These are phyloP conservation scores for Tethya wilhelma DNA, from an alignment of 37 sponge, comb jelly and placozoan genomes.

Conservation along the genomic window DNA sequence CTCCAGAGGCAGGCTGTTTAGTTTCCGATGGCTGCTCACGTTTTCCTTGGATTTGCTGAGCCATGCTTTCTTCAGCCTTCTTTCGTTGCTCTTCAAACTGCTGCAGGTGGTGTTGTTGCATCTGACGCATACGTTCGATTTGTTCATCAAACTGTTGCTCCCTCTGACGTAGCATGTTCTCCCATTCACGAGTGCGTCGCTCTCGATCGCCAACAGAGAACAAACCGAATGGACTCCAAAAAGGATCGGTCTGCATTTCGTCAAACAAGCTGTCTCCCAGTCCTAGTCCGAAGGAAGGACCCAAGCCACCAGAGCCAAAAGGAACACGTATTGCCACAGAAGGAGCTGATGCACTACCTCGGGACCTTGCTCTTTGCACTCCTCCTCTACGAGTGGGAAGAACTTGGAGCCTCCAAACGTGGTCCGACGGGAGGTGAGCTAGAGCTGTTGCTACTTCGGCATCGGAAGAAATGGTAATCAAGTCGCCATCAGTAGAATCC, in stretches of 20 bases:
- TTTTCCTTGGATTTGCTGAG: background rate
- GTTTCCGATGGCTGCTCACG: background rate
- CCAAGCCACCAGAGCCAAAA: constrained; percentile 5
- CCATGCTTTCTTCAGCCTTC: background rate
- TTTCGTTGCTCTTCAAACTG: background rate
- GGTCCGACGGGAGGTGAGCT: constrained; percentile 5
- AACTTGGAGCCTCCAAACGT: constrained; percentile 3
- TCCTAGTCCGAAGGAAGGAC: background rate
- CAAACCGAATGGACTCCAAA: constrained; percentile 16
- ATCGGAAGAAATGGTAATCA: constrained; percentile 30
- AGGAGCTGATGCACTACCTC: background rate
- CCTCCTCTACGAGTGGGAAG: background rate
- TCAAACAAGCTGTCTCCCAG: background rate
- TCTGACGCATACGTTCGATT: background rate
- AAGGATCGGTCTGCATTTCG: background rate
- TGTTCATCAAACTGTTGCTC: background rate
- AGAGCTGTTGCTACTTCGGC: constrained; percentile 24
- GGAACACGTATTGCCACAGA: background rate
- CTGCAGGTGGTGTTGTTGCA: constrained; percentile 4
- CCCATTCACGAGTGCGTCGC: background rate
- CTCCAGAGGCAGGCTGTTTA: background rate
- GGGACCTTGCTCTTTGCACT: background rate
- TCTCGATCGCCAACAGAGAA: background rate
- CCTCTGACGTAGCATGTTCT: background rate
- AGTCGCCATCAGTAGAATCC: constrained; percentile 40